phyloP scores from a whole-genome alignment of 1,140 invertebrate genomes.

The Apis cerana region DNA sequence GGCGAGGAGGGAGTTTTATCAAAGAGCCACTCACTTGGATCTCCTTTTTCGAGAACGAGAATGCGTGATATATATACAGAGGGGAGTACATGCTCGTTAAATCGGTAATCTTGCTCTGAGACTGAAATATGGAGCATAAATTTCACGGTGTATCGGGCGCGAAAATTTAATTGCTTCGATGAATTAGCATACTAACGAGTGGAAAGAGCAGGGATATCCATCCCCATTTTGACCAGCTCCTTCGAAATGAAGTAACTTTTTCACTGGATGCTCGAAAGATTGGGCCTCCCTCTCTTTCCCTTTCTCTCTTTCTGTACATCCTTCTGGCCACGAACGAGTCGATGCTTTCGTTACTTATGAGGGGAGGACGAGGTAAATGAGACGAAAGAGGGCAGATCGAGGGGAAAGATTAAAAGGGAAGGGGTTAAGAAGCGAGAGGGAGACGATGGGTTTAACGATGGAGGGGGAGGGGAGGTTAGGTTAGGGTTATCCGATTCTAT shows the following conservation, averaged over 20 bases:
- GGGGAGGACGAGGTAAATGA: constrained; percentile 27
- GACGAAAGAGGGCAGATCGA: constrained; percentile 35
- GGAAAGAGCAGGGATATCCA: constrained; percentile 27
- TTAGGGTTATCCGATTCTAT: constrained; percentile 69
- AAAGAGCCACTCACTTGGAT: no score
- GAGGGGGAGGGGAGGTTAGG: constrained; percentile 46
- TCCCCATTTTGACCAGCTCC: constrained; percentile 42
- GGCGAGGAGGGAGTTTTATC: no score
- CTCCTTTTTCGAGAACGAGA: neutral
- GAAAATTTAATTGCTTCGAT: constrained; percentile 75
- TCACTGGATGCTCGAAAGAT: constrained; percentile 72
- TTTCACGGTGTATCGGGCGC: constrained; percentile 59
- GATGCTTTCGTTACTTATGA: constrained; percentile 53
- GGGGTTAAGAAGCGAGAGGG: neutral
- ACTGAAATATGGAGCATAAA: constrained; percentile 75
- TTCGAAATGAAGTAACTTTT: constrained; percentile 64
- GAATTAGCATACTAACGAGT: constrained; percentile 79
- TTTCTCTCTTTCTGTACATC: constrained; percentile 42
- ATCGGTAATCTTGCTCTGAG: constrained; percentile 63
- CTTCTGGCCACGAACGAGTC: constrained; percentile 53
- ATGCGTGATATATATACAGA: constrained; percentile 4
- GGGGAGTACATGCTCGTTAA: constrained; percentile 33
- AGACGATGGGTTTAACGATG: constrained; percentile 20
- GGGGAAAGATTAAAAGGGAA: constrained; percentile 26
- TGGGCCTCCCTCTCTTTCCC: constrained; percentile 65